Percentiles rank a stretch among this genome's conserved stretches.
phyloP scores from a whole-genome alignment of 2,888 invertebrate genomes.

The Hirtodrosophila confusa region DNA sequence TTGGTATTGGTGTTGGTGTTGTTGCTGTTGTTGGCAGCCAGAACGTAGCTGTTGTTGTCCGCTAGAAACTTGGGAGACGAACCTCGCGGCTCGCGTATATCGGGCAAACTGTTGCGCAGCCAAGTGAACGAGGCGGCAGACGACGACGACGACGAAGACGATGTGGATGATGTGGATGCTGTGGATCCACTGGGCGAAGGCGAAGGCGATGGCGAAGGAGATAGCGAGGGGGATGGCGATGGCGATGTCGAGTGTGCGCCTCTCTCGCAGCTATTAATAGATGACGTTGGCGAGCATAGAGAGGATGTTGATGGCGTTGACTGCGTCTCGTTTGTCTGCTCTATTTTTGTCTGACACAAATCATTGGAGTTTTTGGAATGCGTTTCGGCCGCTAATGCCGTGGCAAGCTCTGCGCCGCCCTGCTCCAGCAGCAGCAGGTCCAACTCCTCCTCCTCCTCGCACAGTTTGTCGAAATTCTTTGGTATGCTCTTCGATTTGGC shows the following conservation, averaged over 20 bases:
- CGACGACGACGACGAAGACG: constrained; percentile 40
- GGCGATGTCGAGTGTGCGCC: constrained; percentile 76
- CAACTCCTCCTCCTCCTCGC: constrained; percentile 81
- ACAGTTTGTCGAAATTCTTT: constrained; percentile 84
- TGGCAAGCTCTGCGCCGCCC: neutral
- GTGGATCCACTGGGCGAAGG: constrained; percentile 66
- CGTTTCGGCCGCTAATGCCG: constrained; percentile 23
- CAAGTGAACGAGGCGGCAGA: constrained; percentile 80
- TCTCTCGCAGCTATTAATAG: constrained; percentile 76
- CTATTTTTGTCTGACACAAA: constrained; percentile 81
- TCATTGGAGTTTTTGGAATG: constrained; percentile 77
- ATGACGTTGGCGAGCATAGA: constrained; percentile 51
- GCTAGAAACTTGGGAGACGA: constrained; percentile 45
- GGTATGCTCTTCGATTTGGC: constrained; percentile 85
- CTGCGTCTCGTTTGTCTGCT: constrained; percentile 42
- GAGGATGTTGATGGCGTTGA: constrained; percentile 29
- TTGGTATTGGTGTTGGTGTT: neutral
- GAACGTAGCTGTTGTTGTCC: constrained; percentile 66
- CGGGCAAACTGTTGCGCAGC: constrained; percentile 83
- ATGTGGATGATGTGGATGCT: constrained; percentile 61
- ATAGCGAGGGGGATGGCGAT: constrained; percentile 26
- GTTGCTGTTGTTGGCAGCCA: constrained; percentile 43
- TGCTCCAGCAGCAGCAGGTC: constrained; percentile 52
- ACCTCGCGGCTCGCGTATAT: constrained; percentile 82
- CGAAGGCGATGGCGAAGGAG: constrained; percentile 29